phyloP scores from a whole-genome alignment of 2,888 invertebrate genomes.

The Resseliella maxima region DNA sequence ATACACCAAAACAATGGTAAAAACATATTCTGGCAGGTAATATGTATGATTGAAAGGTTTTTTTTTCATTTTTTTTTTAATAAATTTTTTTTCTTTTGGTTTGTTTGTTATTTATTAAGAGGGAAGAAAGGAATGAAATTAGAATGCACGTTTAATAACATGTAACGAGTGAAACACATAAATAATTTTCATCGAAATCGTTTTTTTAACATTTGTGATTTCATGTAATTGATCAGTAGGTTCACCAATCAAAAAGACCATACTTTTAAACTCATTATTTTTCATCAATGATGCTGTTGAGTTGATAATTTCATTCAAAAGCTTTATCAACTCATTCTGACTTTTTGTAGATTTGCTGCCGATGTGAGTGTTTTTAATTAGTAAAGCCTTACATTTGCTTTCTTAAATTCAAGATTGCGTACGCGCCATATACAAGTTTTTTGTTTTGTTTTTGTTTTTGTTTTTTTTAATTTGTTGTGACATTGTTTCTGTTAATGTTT shows the following conservation, averaged over 20 bases:
- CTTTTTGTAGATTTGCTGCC: slow-evolving; percentile 56
- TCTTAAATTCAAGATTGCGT: not conserved
- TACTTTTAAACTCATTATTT: not conserved
- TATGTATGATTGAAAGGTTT: slow-evolving; percentile 6
- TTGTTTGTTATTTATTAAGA: not conserved
- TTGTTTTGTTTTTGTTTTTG: not conserved
- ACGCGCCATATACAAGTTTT: not conserved
- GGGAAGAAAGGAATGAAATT: slow-evolving; percentile 37
- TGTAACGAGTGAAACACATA: slow-evolving; percentile 45
- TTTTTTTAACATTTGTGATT: slow-evolving; percentile 27
- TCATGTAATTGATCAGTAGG: not conserved
- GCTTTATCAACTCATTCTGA: not conserved
- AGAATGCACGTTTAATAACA: slow-evolving; percentile 48
- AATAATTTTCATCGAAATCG: slow-evolving; percentile 29
- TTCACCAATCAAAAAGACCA: slow-evolving; percentile 31
- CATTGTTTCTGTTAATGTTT: not conserved
- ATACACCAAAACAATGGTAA: slow-evolving; percentile 46
- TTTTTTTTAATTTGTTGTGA: not conserved
- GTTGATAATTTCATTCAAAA: not conserved
- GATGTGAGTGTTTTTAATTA: slow-evolving; percentile 13
- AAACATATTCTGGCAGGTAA: slow-evolving; percentile 33
- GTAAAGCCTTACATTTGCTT: not conserved
- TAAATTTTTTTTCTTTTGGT: slow-evolving; percentile 30
- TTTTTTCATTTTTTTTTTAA: not conserved
- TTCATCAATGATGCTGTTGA: not conserved